Percentiles rank a stretch among this genome's conserved stretches.
Evolutionary conservation across 2,113 vertebrate species (phyloP).

Genomic region (Erpornis zantholeuca): DNA sequence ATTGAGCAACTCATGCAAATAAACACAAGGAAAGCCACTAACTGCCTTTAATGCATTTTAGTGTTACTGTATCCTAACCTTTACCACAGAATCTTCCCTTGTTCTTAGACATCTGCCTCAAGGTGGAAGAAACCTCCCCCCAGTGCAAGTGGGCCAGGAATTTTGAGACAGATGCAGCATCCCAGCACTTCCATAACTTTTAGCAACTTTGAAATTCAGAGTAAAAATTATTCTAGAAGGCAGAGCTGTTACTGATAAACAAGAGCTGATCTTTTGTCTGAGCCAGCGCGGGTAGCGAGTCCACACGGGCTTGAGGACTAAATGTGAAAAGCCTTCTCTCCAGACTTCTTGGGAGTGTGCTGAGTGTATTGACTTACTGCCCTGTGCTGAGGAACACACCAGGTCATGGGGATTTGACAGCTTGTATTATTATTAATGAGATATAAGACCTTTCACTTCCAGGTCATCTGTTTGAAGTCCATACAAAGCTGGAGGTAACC

Average conservation of each 20-base stretch:
- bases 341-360: not conserved
- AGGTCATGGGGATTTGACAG: slow-evolving; percentile 22
- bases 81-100: not conserved
- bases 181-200: not conserved
- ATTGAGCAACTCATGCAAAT: not conserved
- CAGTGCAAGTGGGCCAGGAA: not conserved
- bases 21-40: not conserved
- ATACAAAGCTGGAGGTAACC: not conserved
- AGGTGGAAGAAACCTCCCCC: not conserved
- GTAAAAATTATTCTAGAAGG: not conserved
- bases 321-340: not conserved
- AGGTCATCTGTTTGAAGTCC: slow-evolving; percentile 58
- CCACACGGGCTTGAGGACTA: not conserved
- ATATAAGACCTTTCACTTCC: slow-evolving; percentile 54
- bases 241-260: not conserved
- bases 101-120: not conserved
- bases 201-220: not conserved
- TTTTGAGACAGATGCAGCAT: not conserved
- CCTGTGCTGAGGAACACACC: not conserved
- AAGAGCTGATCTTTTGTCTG: not conserved
- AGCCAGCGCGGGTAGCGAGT: not conserved
- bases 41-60: not conserved
- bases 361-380: not conserved
- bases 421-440: slow-evolving; percentile 57
- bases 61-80: not conserved